These are phyloP conservation scores for Eulemur coronatus DNA, from an alignment of 2,797 vertebrate genomes.

Conservation along the genomic window DNA sequence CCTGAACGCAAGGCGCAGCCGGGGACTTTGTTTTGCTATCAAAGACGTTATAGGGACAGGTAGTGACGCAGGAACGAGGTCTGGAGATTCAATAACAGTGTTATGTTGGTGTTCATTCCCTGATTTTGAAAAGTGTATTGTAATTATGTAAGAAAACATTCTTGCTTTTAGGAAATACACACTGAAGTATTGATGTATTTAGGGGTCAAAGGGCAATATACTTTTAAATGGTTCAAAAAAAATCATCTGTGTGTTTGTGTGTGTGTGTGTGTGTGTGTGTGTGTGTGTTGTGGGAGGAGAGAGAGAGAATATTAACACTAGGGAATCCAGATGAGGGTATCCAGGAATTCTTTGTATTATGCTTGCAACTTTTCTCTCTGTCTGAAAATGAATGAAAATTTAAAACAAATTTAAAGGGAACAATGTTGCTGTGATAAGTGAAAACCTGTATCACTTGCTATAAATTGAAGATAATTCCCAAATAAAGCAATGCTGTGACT, in stretches of 20 bases:
- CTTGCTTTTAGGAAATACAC: neutral
- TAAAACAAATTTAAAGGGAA: neutral
- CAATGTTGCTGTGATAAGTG: neutral
- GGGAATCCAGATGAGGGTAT: neutral
- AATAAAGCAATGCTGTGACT: neutral
- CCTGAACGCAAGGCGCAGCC: accelerated
- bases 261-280: neutral
- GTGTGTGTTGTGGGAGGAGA: too few species aligned
- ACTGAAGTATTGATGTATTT: neutral
- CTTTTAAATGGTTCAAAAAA: neutral
- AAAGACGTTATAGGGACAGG: neutral
- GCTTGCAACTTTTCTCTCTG: neutral
- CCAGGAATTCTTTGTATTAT: neutral
- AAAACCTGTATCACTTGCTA: neutral
- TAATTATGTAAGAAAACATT: neutral
- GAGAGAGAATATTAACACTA: neutral
- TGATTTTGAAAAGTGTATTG: too few species aligned
- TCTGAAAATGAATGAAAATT: neutral
- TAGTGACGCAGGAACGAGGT: neutral
- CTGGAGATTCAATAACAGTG: neutral
- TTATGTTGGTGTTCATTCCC: too few species aligned
- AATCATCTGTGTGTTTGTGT: neutral
- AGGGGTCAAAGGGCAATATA: neutral
- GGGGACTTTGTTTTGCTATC: neutral
- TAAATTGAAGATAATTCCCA: neutral